Conservation (phyloP, 2,888 invertebrate species). For the Stenolophus ochropezus region DNA sequence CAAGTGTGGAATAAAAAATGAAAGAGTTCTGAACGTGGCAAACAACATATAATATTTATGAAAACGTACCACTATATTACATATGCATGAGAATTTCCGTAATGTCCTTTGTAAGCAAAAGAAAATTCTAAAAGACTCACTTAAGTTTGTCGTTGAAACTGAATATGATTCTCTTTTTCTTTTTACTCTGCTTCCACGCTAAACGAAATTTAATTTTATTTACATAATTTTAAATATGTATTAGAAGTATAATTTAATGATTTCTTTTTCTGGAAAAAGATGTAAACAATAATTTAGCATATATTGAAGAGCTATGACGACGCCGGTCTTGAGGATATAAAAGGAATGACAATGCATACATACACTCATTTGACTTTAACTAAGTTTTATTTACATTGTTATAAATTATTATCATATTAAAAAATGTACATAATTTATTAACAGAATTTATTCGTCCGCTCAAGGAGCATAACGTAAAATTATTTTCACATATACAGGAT, state of each 20-base stretch:
- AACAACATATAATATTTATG: slow-evolving; percentile 12
- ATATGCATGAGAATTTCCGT: slow-evolving; percentile 9
- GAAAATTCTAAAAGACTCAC: slow-evolving; percentile 4
- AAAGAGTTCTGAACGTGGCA: slow-evolving; percentile 9
- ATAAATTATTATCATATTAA: too few species aligned
- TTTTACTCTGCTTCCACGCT: not conserved
- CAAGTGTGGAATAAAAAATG: slow-evolving; percentile 2
- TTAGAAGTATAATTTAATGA: not conserved
- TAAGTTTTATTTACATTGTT: too few species aligned
- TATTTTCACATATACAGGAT: too few species aligned
- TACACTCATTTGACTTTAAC: too few species aligned
- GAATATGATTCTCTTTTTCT: slow-evolving; percentile 11
- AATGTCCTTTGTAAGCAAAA: slow-evolving; percentile 1
- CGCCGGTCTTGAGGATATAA: too few species aligned
- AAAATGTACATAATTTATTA: too few species aligned
- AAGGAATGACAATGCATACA: too few species aligned
- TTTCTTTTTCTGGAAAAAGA: too few species aligned
- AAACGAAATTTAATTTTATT: not conserved
- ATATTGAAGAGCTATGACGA: too few species aligned
- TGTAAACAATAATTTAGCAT: too few species aligned
- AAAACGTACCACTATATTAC: not conserved
- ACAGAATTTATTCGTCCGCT: too few species aligned
- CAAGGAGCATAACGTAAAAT: too few species aligned
- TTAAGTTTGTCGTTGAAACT: not conserved
- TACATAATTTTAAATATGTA: not conserved